Evolutionary conservation across 2,888 invertebrate genomes (phyloP).

Genomic region (Pardosa pseudoannulata): DNA sequence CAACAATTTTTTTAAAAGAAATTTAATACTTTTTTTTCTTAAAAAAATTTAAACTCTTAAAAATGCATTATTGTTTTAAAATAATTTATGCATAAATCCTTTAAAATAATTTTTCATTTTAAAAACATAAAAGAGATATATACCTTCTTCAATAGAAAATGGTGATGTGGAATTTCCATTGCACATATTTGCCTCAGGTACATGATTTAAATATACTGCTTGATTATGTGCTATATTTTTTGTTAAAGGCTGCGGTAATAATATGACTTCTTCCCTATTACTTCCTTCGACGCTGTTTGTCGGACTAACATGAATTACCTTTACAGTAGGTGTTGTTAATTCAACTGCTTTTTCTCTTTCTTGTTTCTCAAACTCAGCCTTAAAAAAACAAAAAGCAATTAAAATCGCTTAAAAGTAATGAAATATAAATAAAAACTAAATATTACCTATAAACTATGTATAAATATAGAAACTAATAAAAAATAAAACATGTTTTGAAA

Average conservation of each 20-base stretch:
- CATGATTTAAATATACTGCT: not conserved
- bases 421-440: too few species aligned
- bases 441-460: too few species aligned
- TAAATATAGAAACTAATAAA: too few species aligned
- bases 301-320: conserved; percentile 67
- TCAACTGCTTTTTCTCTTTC: conserved; percentile 19
- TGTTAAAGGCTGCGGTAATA: conserved; percentile 46
- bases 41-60: too few species aligned
- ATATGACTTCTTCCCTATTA: conserved; percentile 56
- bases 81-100: too few species aligned
- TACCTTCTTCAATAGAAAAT: conserved; percentile 54
- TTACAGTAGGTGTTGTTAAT: conserved; percentile 32
- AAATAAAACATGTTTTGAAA: too few species aligned
- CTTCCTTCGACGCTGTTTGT: conserved; percentile 48
- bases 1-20: too few species aligned
- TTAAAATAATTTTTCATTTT: too few species aligned
- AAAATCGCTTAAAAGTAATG: too few species aligned
- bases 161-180: conserved; percentile 42
- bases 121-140: too few species aligned
- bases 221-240: conserved; percentile 2
- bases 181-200: conserved; percentile 9
- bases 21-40: too few species aligned
- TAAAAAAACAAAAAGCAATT: not conserved
- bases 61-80: too few species aligned
- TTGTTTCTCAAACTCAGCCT: conserved; percentile 13